Base-by-base conservation (phyloP, 2,888 invertebrate species). In the Conistra vaccinii region DNA sequence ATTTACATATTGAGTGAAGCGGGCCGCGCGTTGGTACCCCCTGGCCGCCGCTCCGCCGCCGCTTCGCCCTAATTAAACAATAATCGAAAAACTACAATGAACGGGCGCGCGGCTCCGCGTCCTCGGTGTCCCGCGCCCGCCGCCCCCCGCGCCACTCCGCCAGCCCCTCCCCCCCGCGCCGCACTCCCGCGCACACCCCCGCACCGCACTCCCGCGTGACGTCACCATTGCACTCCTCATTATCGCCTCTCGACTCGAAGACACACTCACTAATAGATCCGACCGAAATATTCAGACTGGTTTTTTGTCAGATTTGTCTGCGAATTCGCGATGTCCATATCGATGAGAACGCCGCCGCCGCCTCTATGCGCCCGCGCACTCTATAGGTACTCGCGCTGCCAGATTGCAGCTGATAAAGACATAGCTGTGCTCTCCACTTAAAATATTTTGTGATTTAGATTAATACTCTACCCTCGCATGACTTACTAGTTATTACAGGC, bases 21-120 rank as follows among this genome's bases (percentile, higher is more conserved):
- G 94, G 94, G 91, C 95, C 95, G 93, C 91, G 83, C 78, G 89
- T 93, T 91, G 85, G 83, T 84, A 85, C 76, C 84, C 90, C 90
- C 95, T 95, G 95, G 94, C 95, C 95, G 96, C 94, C 96, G 96
- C 95, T 94, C 93, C 95, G 96, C 95, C 95, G 96, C 96, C 96
- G 96, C 96, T 96, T 96, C 96, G 96, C 96, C 96, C 96, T 96
- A 96, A 96, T 96, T 96, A 96, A 96, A 96, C 96, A 96, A 96
- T 96, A 96, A 96, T 96, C 96, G 96, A 96, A 96, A 96, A 96
- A 96, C 95, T 96, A 96, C 96, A 96, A 96, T 96, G 95, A 96
- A 95, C 96, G 95, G 94, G 95, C 95, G 95, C 95, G 93, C 94
- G 93, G 95, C 95, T 94, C 93, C 86, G 89, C 94, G 94, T 94